Percentiles rank a stretch among this genome's conserved stretches.
Evolutionary conservation across 2,113 vertebrate species (phyloP).

Genomic region (Proteles cristata): DNA sequence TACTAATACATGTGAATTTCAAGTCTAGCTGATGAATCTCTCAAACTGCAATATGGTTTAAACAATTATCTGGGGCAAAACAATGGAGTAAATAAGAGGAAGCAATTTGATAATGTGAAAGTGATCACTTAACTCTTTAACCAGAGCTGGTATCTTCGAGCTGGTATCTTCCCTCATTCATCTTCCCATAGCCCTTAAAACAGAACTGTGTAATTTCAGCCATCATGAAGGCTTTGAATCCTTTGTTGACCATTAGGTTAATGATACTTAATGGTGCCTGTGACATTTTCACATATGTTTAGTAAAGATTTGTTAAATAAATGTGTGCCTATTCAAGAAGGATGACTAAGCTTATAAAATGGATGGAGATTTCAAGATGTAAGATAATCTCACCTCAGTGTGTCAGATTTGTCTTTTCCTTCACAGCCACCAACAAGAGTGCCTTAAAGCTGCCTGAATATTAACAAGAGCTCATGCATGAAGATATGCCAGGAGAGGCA

Average conservation of each 20-base stretch:
- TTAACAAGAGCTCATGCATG: background rate
- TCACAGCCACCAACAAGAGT: background rate
- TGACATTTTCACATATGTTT: background rate
- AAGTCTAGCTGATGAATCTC: background rate
- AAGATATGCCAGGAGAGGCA: background rate
- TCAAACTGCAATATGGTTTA: background rate
- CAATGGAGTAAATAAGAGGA: background rate
- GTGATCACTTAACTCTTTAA: constrained; percentile 30
- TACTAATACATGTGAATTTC: background rate
- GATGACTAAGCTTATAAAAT: background rate
- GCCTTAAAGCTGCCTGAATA: background rate
- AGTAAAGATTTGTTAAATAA: constrained; percentile 12
- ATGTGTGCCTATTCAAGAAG: background rate
- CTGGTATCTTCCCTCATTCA: background rate
- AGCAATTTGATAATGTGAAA: background rate
- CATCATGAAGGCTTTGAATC: background rate
- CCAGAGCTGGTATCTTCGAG: background rate
- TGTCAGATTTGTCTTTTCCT: background rate
- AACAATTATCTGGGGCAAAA: background rate
- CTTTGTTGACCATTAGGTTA: background rate
- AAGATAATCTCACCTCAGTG: background rate
- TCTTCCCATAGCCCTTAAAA: background rate
- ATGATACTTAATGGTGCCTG: constrained; percentile 11
- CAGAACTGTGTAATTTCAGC: background rate
- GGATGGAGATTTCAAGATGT: background rate